Evolutionary conservation across 2,113 vertebrate genomes (phyloP).

Genomic region (Rhinolophus sinicus): DNA sequence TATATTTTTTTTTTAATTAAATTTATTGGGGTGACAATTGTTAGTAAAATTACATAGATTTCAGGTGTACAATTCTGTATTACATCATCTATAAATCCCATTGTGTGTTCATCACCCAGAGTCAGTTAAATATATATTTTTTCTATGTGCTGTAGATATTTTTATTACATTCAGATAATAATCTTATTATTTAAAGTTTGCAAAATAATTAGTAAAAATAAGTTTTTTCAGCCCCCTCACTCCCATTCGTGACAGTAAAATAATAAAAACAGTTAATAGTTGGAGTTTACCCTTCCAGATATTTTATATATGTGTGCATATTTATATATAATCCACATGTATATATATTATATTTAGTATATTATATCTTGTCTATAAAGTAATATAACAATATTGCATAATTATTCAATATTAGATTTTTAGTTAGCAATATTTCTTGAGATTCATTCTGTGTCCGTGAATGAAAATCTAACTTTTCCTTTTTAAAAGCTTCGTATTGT

Average conservation of each 20-base stretch:
- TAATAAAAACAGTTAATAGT: background rate
- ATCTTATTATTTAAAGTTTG: background rate
- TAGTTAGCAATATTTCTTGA: background rate
- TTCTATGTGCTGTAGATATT: background rate
- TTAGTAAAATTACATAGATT: too few relatives aligned
- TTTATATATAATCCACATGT: background rate
- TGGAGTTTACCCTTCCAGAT: background rate
- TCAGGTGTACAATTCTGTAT: too few relatives aligned
- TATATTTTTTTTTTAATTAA: too few relatives aligned
- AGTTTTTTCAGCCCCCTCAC: background rate
- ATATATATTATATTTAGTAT: background rate
- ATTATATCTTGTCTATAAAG: background rate
- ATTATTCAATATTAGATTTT: background rate
- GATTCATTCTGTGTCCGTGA: background rate
- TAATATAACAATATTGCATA: background rate
- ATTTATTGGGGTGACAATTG: too few relatives aligned
- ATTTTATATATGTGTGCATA: background rate
- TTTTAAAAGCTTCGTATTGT: background rate
- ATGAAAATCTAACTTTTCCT: background rate
- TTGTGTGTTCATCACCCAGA: too few relatives aligned
- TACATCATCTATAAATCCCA: too few relatives aligned
- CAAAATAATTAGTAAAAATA: background rate
- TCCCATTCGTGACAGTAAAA: background rate
- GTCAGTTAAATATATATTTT: background rate
- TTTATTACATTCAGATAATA: background rate